Base-by-base conservation (phyloP, 2,888 invertebrate genomes). In the Nemurella pictetii region DNA sequence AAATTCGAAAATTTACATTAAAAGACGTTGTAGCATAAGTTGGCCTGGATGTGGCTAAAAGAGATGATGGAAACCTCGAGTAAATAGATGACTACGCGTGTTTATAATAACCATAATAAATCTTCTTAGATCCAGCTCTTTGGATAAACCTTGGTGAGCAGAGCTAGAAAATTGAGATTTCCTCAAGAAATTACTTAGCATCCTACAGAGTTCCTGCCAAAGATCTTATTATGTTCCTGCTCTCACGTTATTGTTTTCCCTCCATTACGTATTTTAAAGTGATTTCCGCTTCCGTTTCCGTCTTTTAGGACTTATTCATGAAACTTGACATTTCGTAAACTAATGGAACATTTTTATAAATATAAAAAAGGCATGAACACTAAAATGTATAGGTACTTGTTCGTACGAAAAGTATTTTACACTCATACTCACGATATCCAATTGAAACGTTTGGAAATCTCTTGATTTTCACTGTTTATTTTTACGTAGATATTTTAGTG, bases 21-120 rank as follows among this genome's bases (percentile, higher is more conserved):
- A n/a, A n/a, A n/a, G n/a, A n/a, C n/a, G n/a, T n/a, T n/a, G n/a
- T n/a, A n/a, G n/a, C n/a, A n/a, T n/a, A n/a, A 55, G 55, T 7
- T 55, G 20, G 55, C 20, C 12, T 20, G 55, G 55, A 55, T 55
- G 20, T 55, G 20, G 55, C 55, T n/a, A 55, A 55, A 55, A 55
- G 20, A 55, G 20, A 12, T 55, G 9, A 7, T 15, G 55, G 20
- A 15, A 75, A 75, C 75, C 27, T 75, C 27, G 2, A 26, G 75
- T 29, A 30, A 78, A 78, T 30, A 26, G 75, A 7, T 75, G n/a
- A 30, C 78, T 30, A 78, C 78, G 78, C 29, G n/a, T 78, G 78
- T 29, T 27, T 77, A 29, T 78, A 78, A 78, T 29, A 78, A 78
- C 27, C 27, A 20, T 78, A 78, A 78, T 78, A 30, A 78, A 29